A percentile compares a stretch with the other conserved stretches of the same genome.
Conservation (phyloP, 2,113 vertebrate species). For the Narcine bancroftii region DNA sequence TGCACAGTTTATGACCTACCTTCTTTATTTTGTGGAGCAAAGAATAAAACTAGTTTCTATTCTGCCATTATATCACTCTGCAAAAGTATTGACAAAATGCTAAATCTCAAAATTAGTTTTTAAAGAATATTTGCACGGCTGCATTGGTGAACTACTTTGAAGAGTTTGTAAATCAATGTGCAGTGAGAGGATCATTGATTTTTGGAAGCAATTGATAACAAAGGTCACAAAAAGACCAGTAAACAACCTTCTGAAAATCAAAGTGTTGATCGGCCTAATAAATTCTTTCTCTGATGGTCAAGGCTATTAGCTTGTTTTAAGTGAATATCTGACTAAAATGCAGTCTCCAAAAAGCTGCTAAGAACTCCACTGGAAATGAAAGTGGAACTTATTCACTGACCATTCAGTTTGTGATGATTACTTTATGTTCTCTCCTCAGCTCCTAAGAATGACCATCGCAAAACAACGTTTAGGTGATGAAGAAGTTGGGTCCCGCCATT, state of each 20-base stretch:
- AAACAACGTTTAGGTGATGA: conserved; percentile 91
- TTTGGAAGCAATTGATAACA: background rate
- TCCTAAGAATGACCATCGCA: conserved; percentile 92
- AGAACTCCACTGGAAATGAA: background rate
- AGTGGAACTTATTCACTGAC: background rate
- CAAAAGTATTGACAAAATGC: background rate
- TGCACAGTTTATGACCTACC: background rate
- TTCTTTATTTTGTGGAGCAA: too few relatives aligned
- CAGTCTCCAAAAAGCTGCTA: background rate
- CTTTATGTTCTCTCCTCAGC: conserved; percentile 49
- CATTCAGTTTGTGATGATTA: background rate
- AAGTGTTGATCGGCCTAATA: background rate
- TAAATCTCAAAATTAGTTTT: background rate
- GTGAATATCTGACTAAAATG: background rate
- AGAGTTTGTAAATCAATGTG: background rate
- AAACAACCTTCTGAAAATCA: background rate
- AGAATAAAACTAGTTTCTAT: background rate
- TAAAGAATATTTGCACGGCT: background rate
- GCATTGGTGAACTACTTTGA: background rate
- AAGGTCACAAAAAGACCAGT: background rate
- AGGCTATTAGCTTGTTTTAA: conserved; percentile 2
- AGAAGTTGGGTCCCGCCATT: conserved; percentile 80
- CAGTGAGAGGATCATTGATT: conserved; percentile 9
- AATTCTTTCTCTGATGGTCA: background rate
- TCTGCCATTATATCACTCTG: too few relatives aligned